phyloP scores from a whole-genome alignment of 1,140 invertebrate species.

The Propsilocerus akamusi region DNA sequence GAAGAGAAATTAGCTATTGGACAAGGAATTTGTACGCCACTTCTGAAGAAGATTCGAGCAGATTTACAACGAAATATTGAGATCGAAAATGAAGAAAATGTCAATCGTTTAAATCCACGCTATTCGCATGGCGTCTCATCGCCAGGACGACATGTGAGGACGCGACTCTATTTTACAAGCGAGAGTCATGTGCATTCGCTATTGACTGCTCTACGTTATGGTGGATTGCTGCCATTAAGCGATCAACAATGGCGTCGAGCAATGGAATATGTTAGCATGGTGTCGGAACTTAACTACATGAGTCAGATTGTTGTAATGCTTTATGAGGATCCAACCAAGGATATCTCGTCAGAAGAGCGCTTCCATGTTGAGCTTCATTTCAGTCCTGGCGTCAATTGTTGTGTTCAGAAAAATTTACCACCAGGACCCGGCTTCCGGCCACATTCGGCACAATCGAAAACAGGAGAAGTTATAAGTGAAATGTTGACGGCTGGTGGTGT shows the following conservation, averaged over 20 bases:
- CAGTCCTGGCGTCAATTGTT: constrained; percentile 91
- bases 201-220: constrained; percentile 86
- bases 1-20: constrained; percentile 94
- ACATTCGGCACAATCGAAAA: constrained; percentile 40
- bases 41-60: constrained; percentile 89
- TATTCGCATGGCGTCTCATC: constrained; percentile 97
- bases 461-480: constrained; percentile 12
- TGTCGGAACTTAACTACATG: constrained; percentile 98
- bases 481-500: constrained; percentile 31
- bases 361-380: constrained; percentile 97
- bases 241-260: constrained; percentile 97
- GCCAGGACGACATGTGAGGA: constrained; percentile 91
- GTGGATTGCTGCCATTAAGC: constrained; percentile 68
- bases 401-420: constrained; percentile 83
- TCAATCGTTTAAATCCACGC: constrained; percentile 88
- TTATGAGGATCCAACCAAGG: constrained; percentile 97
- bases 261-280: constrained; percentile 95
- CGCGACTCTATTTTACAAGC: constrained; percentile 95
- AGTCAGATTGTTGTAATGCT: constrained; percentile 98
- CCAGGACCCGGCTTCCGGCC: constrained; percentile 85
- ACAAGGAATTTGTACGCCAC: constrained; percentile 91
- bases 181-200: constrained; percentile 98
- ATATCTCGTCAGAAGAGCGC: constrained; percentile 69
- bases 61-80: constrained; percentile 89
- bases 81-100: constrained; percentile 70